Evolutionary conservation across 2,888 invertebrate species (phyloP).

Genomic region (Rutpela maculata): DNA sequence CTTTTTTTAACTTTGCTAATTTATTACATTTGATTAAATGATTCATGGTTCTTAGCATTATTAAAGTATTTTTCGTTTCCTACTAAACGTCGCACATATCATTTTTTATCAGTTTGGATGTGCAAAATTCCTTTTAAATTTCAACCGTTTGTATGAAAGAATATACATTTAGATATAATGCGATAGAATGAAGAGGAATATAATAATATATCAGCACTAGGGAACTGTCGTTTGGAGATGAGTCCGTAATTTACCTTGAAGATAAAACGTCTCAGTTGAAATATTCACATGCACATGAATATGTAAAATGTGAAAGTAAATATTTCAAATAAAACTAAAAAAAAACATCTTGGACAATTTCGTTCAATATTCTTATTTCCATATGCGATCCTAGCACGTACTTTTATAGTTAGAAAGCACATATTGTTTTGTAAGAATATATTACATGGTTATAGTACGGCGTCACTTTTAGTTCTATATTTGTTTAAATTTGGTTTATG

Average conservation of each 20-base stretch:
- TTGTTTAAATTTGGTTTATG: too few relatives aligned
- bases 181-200: background rate
- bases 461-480: too few relatives aligned
- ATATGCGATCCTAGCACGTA: background rate
- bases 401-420: too few relatives aligned
- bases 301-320: background rate
- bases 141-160: background rate
- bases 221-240: slow-evolving; percentile 3
- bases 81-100: background rate
- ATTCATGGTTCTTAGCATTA: background rate
- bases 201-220: background rate
- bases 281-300: background rate
- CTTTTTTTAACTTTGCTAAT: background rate
- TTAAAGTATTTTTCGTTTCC: background rate
- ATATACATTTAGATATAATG: background rate
- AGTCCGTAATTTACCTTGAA: slow-evolving; percentile 7
- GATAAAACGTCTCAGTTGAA: slow-evolving; percentile 1
- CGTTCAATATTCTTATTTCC: background rate
- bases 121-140: background rate
- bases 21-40: background rate
- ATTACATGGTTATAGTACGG: too few relatives aligned
- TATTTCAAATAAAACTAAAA: background rate
- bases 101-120: background rate
- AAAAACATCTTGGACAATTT: background rate
- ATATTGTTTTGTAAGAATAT: too few relatives aligned